A percentile compares a stretch with the other conserved stretches of the same genome.
Conservation (phyloP, 1,140 invertebrate genomes). For the Drosophila kurseongensis region DNA sequence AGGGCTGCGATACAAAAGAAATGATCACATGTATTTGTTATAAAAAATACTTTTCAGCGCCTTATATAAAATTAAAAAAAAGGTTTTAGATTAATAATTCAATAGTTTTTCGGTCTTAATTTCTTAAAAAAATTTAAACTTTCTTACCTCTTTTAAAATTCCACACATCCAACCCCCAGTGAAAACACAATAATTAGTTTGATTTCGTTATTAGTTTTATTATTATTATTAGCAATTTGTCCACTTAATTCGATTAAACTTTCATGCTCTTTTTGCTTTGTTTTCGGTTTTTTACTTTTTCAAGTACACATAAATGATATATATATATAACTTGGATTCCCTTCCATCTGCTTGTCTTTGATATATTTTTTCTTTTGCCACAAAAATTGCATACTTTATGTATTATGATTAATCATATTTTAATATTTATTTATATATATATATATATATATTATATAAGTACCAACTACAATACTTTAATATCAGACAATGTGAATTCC, state of each 20-base stretch:
- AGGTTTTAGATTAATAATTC: too few relatives aligned
- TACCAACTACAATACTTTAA: conserved; percentile 81
- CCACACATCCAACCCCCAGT: not conserved
- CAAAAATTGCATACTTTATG: conserved; percentile 59
- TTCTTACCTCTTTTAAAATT: too few relatives aligned
- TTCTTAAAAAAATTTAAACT: too few relatives aligned
- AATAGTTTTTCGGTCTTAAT: too few relatives aligned
- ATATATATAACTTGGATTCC: conserved; percentile 52
- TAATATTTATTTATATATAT: conserved; percentile 55
- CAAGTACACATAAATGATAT: conserved; percentile 75
- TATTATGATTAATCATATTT: conserved; percentile 56
- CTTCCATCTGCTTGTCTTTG: conserved; percentile 53
- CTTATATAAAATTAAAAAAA: too few relatives aligned
- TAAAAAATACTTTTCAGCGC: too few relatives aligned
- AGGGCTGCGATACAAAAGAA: too few relatives aligned
- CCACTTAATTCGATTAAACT: conserved; percentile 79
- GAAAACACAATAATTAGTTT: conserved; percentile 19
- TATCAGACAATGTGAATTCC: conserved; percentile 69
- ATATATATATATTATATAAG: conserved; percentile 61
- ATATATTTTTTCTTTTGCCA: conserved; percentile 58
- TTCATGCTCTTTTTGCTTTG: conserved; percentile 53
- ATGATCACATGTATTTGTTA: too few relatives aligned
- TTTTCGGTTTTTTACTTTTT: conserved; percentile 64
- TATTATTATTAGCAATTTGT: conserved; percentile 76
- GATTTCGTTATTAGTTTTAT: conserved; percentile 71